These are phyloP conservation scores for Polylopha cassiicola DNA, from an alignment of 2,888 invertebrate genomes.

Conservation along the genomic window DNA sequence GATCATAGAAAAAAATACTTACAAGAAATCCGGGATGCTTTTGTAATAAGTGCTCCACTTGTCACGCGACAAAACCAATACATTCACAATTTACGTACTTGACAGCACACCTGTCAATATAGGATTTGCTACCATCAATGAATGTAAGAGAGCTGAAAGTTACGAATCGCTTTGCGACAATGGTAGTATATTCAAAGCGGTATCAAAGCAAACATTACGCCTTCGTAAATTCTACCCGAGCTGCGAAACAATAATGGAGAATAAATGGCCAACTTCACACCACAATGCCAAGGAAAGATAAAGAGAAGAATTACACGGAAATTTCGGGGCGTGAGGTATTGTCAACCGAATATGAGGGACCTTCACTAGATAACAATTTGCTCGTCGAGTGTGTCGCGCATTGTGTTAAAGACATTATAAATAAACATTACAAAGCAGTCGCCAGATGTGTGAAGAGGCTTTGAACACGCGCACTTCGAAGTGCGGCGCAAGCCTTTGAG, in stretches of 20 bases:
- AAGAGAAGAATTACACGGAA: constrained; percentile 71
- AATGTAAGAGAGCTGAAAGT: constrained; percentile 21
- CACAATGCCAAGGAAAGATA: constrained; percentile 66
- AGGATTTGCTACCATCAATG: constrained; percentile 13
- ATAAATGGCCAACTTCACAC: constrained; percentile 66
- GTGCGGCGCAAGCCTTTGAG: constrained; percentile 49
- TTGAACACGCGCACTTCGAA: constrained; percentile 33
- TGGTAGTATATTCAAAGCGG: constrained; percentile 35
- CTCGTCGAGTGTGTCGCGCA: constrained; percentile 55
- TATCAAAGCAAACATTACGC: constrained; percentile 70
- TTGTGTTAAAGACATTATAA: constrained; percentile 63
- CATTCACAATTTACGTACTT: constrained; percentile 58
- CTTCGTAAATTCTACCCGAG: constrained; percentile 47
- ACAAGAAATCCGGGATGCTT: constrained; percentile 29
- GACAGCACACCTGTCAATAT: constrained; percentile 1
- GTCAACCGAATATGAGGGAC: constrained; percentile 39
- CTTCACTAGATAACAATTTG: constrained; percentile 71
- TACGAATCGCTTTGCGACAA: constrained; percentile 19
- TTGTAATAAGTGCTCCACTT: constrained; percentile 53
- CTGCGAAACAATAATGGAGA: constrained; percentile 64
- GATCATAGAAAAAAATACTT: constrained; percentile 30
- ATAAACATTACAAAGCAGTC: constrained; percentile 63
- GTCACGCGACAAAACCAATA: constrained; percentile 64
- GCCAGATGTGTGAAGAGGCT: constrained; percentile 57
- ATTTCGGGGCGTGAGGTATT: constrained; percentile 67